Evolutionary conservation across 2,797 vertebrate species (phyloP).

Genomic region (Botia kubotai): DNA sequence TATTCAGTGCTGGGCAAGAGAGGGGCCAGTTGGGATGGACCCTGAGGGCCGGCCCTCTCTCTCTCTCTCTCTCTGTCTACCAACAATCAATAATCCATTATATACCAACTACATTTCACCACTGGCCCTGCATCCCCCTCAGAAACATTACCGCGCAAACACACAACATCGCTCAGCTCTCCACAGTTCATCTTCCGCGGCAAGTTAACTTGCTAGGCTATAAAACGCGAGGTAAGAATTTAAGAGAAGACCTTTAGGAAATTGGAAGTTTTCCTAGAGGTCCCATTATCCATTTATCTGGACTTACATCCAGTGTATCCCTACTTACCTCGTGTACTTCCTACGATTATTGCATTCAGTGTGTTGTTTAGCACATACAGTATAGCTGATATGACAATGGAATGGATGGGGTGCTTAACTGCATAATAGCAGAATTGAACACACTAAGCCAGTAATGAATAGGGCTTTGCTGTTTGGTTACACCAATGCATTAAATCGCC

Average conservation of each 20-base stretch:
- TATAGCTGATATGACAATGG: constrained; percentile 22
- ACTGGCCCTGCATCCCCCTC: constrained; percentile 57
- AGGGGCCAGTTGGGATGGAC: constrained; percentile 81
- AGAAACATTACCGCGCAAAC: constrained; percentile 52
- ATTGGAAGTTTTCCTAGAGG: constrained; percentile 27
- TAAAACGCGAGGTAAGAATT: constrained; percentile 22
- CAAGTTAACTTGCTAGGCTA: constrained; percentile 34
- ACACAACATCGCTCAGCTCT: constrained; percentile 33
- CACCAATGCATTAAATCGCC: constrained; percentile 24
- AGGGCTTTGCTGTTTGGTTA: constrained; percentile 38
- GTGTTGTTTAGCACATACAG: background rate
- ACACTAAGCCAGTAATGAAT: constrained; percentile 36
- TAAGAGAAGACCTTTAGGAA: constrained; percentile 23
- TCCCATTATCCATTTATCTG: constrained; percentile 18
- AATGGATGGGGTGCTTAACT: constrained; percentile 34
- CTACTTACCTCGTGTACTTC: constrained; percentile 5
- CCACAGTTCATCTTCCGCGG: constrained; percentile 45
- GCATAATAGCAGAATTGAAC: constrained; percentile 36
- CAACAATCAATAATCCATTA: constrained; percentile 97
- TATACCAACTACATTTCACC: constrained; percentile 86
- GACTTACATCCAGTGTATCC: constrained; percentile 6
- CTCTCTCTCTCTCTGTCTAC: constrained; percentile 58
- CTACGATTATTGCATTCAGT: constrained; percentile 8
- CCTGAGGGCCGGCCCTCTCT: constrained; percentile 83
- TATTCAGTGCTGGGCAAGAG: constrained; percentile 86